Evolutionary conservation across 1,140 invertebrate genomes (phyloP).

Genomic region (Eciton burchellii): DNA sequence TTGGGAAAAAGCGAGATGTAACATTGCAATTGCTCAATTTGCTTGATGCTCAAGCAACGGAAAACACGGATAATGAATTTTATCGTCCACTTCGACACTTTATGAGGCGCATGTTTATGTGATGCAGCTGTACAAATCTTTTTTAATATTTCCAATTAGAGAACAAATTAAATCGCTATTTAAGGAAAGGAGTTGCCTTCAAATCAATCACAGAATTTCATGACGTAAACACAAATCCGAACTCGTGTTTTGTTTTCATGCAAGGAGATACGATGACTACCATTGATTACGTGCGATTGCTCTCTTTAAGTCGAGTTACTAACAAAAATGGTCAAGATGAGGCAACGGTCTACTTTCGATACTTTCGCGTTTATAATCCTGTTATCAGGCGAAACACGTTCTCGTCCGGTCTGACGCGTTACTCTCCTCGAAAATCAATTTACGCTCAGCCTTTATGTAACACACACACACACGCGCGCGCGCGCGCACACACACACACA

Average conservation of each 20-base stretch:
- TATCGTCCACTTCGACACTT: too few species aligned
- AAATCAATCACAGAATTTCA: too few species aligned
- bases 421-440: conserved; percentile 31
- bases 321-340: neutral
- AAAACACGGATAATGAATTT: too few species aligned
- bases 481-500: neutral
- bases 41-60: too few species aligned
- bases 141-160: too few species aligned
- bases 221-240: too few species aligned
- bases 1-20: neutral
- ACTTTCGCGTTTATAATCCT: conserved; percentile 46
- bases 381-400: conserved; percentile 64
- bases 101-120: too few species aligned
- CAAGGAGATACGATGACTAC: neutral
- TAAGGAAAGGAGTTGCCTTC: too few species aligned
- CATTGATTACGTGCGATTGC: neutral
- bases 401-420: neutral
- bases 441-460: neutral
- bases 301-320: neutral
- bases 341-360: conserved; percentile 56
- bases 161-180: too few species aligned
- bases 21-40: neutral
- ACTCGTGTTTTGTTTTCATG: neutral
- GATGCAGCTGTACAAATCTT: too few species aligned
- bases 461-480: neutral